Conservation (phyloP, 2,797 vertebrate species). For the Molothrus aeneus region DNA sequence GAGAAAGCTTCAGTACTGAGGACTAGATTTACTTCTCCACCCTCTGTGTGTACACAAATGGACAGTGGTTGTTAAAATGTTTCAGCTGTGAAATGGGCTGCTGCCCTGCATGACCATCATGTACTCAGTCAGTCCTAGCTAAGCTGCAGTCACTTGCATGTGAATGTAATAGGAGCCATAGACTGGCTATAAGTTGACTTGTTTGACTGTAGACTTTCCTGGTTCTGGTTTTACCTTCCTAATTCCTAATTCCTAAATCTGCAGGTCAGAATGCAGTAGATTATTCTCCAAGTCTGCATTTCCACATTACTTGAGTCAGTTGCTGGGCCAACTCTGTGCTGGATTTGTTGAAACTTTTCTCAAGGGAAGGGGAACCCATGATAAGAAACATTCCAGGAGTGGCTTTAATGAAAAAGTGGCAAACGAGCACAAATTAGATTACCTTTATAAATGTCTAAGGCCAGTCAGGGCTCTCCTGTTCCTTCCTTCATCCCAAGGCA, state of each 20-base stretch:
- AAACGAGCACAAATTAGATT: conserved; percentile 69
- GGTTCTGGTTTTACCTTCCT: not conserved
- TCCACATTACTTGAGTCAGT: not conserved
- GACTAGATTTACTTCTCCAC: not conserved
- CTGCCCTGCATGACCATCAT: not conserved
- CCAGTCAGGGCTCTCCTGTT: conserved; percentile 54
- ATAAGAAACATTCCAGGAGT: conserved; percentile 61
- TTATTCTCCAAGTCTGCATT: not conserved
- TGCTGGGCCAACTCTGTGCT: not conserved
- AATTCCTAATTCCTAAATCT: not conserved
- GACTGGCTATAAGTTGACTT: not conserved
- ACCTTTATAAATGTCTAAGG: conserved; percentile 65
- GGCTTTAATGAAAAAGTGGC: conserved; percentile 69
- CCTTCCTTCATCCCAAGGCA: conserved; percentile 60
- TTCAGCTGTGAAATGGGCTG: not conserved
- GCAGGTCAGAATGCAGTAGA: not conserved
- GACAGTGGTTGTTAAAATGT: not conserved
- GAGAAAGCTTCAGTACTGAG: not conserved
- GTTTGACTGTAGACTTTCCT: not conserved
- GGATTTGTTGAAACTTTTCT: conserved; percentile 49
- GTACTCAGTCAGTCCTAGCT: not conserved
- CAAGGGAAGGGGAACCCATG: conserved; percentile 39
- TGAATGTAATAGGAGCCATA: not conserved
- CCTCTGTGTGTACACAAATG: not conserved
- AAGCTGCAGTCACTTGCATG: not conserved